These are phyloP conservation scores for Circaetus cinerascens DNA, from an alignment of 2,113 vertebrate species.

Conservation along the genomic window DNA sequence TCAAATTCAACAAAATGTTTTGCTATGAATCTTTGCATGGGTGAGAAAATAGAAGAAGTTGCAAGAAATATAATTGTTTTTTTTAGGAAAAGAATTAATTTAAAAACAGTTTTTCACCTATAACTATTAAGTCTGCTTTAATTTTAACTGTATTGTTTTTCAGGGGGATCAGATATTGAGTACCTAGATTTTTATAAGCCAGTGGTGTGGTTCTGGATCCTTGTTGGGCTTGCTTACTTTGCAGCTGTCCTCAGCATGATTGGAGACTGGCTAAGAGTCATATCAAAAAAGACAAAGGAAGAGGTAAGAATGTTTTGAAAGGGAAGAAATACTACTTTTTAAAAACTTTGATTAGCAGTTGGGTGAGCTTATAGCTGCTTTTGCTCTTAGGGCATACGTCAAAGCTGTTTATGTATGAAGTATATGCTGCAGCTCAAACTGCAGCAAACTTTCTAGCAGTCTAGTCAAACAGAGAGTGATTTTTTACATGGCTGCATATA, in stretches of 20 bases:
- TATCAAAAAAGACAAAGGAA: constrained; percentile 98
- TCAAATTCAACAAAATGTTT: background rate
- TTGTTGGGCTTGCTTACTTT: constrained; percentile 97
- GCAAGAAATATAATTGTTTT: background rate
- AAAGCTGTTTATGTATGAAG: background rate
- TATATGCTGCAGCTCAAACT: background rate
- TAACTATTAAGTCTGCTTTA: background rate
- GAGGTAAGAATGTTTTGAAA: constrained; percentile 80
- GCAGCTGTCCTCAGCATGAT: constrained; percentile 99
- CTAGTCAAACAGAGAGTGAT: background rate
- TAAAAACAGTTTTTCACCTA: background rate
- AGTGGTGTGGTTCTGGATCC: constrained; percentile 97
- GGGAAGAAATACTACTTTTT: background rate
- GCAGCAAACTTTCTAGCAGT: background rate
- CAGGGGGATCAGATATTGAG: constrained; percentile 88
- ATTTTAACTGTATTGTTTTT: background rate
- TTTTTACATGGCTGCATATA: background rate
- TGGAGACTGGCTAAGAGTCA: constrained; percentile 96
- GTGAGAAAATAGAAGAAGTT: background rate
- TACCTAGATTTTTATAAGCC: constrained; percentile 96
- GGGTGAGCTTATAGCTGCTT: background rate
- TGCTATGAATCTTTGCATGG: background rate
- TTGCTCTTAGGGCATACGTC: background rate
- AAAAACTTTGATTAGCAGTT: background rate
- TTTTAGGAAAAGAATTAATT: background rate